Evolutionary conservation across 92 coral and sea anemone species (phyloP).

Genomic region (Metridium senile): DNA sequence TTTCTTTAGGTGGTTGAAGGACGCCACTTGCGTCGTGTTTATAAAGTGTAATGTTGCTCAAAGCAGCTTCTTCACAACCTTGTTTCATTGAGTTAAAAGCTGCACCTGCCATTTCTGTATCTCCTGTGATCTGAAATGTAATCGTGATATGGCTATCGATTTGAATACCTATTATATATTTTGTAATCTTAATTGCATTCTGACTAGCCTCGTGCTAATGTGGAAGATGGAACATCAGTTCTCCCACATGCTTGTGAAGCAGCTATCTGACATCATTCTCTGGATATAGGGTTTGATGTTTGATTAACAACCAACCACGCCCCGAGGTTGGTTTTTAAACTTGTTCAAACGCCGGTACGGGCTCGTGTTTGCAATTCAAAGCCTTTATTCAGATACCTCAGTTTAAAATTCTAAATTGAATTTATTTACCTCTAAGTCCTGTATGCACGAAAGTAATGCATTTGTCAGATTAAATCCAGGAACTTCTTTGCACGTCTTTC

Average conservation of each 20-base stretch:
- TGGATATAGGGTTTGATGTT: no score
- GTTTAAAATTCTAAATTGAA: not conserved
- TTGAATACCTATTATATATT: no score
- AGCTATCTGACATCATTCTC: no score
- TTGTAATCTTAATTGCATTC: not conserved
- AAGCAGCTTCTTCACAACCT: conserved; percentile 40
- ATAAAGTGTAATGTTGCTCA: conserved; percentile 11
- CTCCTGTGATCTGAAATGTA: conserved; percentile 48
- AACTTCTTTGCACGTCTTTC: conserved; percentile 46
- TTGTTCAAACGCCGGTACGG: no score
- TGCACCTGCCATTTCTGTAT: conserved; percentile 20
- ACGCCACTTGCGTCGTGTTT: conserved; percentile 42
- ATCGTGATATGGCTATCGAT: no score
- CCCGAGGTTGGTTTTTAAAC: no score
- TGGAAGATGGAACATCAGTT: no score
- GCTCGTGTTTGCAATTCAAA: not conserved
- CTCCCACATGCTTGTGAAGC: no score
- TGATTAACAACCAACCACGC: no score
- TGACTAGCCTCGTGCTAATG: no score
- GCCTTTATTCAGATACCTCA: no score
- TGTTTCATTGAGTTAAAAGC: conserved; percentile 44
- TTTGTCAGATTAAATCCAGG: conserved; percentile 43
- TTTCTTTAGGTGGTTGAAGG: conserved; percentile 36
- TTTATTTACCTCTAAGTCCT: conserved; percentile 48
- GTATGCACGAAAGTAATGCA: conserved; percentile 40